Evolutionary conservation across 2,113 vertebrate species (phyloP).

Genomic region (Synodontis membranacea): DNA sequence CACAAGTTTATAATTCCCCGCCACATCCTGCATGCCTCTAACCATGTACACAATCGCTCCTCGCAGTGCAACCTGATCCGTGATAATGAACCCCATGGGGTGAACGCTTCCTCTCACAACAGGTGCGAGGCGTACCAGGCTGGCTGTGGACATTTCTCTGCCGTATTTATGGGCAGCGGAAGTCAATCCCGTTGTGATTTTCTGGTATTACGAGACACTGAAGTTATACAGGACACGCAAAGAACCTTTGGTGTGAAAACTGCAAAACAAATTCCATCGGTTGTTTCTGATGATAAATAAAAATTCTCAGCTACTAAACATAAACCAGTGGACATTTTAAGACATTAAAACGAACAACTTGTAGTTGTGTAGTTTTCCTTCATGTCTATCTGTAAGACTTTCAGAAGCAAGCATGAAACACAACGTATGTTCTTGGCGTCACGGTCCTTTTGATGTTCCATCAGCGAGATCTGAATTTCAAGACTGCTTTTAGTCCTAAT

Average conservation of each 20-base stretch:
- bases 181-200: conserved; percentile 13
- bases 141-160: conserved; percentile 56
- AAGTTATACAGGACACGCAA: not conserved
- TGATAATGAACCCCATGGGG: conserved; percentile 73
- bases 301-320: not conserved
- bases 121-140: conserved; percentile 75
- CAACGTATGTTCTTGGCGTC: not conserved
- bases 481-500: not conserved
- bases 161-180: conserved; percentile 27
- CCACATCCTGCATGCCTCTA: conserved; percentile 34
- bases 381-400: not conserved
- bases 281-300: not conserved
- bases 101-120: conserved; percentile 75
- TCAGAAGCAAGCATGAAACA: not conserved
- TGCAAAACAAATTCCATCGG: not conserved
- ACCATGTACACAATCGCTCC: conserved; percentile 44
- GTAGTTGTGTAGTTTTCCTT: not conserved
- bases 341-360: not conserved
- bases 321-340: not conserved
- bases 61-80: conserved; percentile 71
- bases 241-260: not conserved
- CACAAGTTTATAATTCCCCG: not conserved
- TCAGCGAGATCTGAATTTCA: not conserved
- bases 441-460: not conserved
- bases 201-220: not conserved